Evolutionary conservation across 2,797 vertebrate genomes (phyloP).

Genomic region (Pseudotriccus pelzelni): DNA sequence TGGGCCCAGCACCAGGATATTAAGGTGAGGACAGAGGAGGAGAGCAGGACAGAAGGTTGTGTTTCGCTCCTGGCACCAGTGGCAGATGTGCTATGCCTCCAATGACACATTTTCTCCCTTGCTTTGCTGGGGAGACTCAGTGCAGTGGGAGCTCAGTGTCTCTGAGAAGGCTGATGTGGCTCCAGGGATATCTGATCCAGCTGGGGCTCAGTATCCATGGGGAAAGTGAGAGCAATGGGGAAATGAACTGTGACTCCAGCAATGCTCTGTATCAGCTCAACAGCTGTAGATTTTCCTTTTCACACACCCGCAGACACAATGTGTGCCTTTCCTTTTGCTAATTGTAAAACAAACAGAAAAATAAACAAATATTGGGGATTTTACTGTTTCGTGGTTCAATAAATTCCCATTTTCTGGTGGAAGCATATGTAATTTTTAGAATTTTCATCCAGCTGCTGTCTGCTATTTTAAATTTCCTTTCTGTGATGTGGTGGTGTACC

Average conservation of each 20-base stretch:
- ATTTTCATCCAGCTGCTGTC: neutral
- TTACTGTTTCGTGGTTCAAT: neutral
- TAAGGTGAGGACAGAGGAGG: neutral
- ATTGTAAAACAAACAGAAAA: neutral
- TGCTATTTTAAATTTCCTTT: neutral
- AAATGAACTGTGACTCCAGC: neutral
- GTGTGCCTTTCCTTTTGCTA: neutral
- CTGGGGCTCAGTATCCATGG: fast-evolving
- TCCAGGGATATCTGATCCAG: neutral
- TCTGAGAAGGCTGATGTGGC: neutral
- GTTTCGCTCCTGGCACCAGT: fast-evolving
- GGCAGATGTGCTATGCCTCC: neutral
- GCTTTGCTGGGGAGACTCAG: fast-evolving
- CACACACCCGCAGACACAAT: neutral
- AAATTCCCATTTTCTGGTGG: neutral
- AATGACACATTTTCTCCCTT: fast-evolving
- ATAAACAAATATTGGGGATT: neutral
- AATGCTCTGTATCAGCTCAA: neutral
- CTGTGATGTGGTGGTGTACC: neutral
- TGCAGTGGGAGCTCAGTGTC: fast-evolving
- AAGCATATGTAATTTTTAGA: neutral
- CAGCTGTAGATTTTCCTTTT: neutral
- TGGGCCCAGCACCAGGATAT: neutral
- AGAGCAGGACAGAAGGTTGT: neutral
- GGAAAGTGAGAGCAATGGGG: neutral